Evolutionary conservation across 1,140 invertebrate species (phyloP).

Genomic region (Drosophila chauvacae): DNA sequence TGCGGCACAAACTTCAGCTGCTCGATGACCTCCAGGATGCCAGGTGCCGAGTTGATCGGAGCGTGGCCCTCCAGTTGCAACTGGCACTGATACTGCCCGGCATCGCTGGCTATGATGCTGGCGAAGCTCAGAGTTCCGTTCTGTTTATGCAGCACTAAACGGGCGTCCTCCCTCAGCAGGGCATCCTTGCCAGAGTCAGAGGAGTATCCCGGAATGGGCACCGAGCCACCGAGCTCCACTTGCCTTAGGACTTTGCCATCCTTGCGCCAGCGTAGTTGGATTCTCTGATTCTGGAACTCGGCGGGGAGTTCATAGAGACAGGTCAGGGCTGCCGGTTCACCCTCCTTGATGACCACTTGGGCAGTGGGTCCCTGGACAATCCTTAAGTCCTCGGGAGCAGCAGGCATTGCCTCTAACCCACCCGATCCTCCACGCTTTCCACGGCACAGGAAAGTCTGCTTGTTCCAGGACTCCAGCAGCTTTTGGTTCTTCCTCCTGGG

Average conservation of each 20-base stretch:
- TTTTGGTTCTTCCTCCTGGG: slow-evolving; percentile 85
- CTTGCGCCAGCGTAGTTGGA: slow-evolving; percentile 89
- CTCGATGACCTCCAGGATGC: slow-evolving; percentile 86
- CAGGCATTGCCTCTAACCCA: slow-evolving; percentile 27
- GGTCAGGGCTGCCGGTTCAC: slow-evolving; percentile 87
- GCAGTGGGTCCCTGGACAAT: slow-evolving; percentile 85
- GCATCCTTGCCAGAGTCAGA: slow-evolving; percentile 64
- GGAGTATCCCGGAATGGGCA: slow-evolving; percentile 43
- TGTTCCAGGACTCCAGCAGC: slow-evolving; percentile 87
- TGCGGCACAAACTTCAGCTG: slow-evolving; percentile 93
- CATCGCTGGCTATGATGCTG: slow-evolving; percentile 77
- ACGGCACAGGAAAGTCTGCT: slow-evolving; percentile 81
- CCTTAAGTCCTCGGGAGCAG: slow-evolving; percentile 59
- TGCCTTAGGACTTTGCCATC: slow-evolving; percentile 88
- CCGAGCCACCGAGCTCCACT: slow-evolving; percentile 69
- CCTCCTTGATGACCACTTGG: slow-evolving; percentile 88
- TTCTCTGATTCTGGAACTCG: slow-evolving; percentile 75
- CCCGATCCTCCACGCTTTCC: slow-evolving; percentile 67
- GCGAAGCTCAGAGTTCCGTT: slow-evolving; percentile 78
- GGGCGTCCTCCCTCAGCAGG: slow-evolving; percentile 64
- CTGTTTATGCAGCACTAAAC: slow-evolving; percentile 66
- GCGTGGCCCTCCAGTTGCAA: slow-evolving; percentile 70
- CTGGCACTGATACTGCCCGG: slow-evolving; percentile 78
- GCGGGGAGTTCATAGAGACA: slow-evolving; percentile 88
- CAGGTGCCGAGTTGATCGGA: slow-evolving; percentile 54